These are phyloP conservation scores for Caiman crocodilus DNA, from an alignment of 2,797 vertebrate genomes.

Conservation along the genomic window DNA sequence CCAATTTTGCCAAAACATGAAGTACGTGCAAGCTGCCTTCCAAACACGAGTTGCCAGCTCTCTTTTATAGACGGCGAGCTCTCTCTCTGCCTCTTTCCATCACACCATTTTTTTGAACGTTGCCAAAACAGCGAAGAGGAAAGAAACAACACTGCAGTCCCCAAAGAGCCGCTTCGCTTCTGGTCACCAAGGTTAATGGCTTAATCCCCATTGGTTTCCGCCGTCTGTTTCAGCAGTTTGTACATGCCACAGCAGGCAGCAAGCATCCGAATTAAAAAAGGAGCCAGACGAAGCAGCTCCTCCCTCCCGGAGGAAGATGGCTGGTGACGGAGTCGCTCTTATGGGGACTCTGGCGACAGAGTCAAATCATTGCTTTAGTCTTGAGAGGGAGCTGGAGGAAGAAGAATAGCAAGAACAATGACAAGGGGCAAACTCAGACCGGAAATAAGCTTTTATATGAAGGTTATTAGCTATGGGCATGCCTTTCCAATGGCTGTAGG, in stretches of 20 bases:
- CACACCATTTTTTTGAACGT: background rate
- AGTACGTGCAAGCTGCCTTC: accelerated
- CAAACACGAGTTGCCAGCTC: background rate
- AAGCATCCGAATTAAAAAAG: background rate
- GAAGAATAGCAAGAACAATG: background rate
- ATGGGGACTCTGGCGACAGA: accelerated
- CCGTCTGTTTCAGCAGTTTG: conserved; percentile 50
- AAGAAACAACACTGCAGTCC: background rate
- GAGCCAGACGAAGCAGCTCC: background rate
- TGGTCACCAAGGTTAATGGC: conserved; percentile 58
- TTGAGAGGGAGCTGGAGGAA: accelerated
- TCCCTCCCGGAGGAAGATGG: background rate
- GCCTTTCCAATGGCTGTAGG: too few relatives aligned
- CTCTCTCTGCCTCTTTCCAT: background rate
- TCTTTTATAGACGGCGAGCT: background rate
- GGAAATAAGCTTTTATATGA: background rate
- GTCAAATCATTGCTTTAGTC: accelerated
- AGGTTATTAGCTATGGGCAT: too few relatives aligned
- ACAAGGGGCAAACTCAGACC: background rate
- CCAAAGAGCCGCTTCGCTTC: conserved; percentile 1
- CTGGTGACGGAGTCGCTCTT: background rate
- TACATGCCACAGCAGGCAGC: background rate
- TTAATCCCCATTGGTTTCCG: conserved; percentile 33
- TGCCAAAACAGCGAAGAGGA: background rate
- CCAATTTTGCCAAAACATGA: background rate